phyloP scores from a whole-genome alignment of 2,797 vertebrate genomes.

The Scolopax bukidnonensis region DNA sequence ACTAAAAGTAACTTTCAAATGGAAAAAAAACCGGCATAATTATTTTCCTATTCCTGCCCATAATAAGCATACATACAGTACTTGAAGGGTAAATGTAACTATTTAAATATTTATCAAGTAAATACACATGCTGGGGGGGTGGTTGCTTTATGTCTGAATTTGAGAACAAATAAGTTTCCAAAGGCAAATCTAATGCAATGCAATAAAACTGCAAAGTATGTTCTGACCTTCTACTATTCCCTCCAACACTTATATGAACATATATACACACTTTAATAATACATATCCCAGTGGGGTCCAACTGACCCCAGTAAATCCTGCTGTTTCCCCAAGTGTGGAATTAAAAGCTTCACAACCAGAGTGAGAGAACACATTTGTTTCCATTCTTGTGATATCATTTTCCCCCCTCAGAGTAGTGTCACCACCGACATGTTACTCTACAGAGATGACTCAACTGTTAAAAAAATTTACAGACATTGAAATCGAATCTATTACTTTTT shows the following conservation, averaged over 20 bases:
- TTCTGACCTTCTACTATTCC: slow-evolving; percentile 59
- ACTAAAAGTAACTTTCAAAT: not conserved
- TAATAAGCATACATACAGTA: not conserved
- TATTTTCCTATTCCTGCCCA: not conserved
- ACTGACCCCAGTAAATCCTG: slow-evolving; percentile 67
- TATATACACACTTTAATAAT: slow-evolving; percentile 69
- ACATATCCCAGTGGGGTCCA: slow-evolving; percentile 61
- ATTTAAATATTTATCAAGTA: slow-evolving; percentile 68
- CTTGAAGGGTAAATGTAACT: slow-evolving; percentile 30
- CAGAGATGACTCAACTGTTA: not conserved
- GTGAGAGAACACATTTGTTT: slow-evolving; percentile 60
- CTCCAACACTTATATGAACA: not conserved
- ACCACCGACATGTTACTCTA: not conserved
- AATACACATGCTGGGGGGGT: not conserved
- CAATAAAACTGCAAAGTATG: slow-evolving; percentile 61
- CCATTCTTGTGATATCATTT: slow-evolving; percentile 63
- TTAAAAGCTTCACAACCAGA: slow-evolving; percentile 66
- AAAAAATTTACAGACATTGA: slow-evolving; percentile 11
- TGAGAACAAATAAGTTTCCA: slow-evolving; percentile 65
- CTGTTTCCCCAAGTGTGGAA: slow-evolving; percentile 64
- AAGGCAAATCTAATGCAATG: slow-evolving; percentile 64
- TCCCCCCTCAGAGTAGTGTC: slow-evolving; percentile 8
- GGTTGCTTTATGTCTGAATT: slow-evolving; percentile 60
- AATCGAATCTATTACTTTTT: not conserved
- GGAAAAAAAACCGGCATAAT: not conserved